Evolutionary conservation across 2,888 invertebrate genomes (phyloP).

Genomic region (Arctia plantaginis): DNA sequence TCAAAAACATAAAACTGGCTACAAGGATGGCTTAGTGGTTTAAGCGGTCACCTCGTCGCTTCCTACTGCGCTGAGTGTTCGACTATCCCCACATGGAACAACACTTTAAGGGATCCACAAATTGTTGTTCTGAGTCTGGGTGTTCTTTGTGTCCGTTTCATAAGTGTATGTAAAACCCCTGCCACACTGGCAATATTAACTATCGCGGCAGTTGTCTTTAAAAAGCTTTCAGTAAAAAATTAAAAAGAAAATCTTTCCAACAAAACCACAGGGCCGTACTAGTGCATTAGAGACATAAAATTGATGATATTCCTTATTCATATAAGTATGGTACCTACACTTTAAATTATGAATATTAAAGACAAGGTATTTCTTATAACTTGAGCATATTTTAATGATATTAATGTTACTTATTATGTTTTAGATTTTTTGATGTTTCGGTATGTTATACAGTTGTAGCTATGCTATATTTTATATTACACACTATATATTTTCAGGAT

Average conservation of each 20-base stretch:
- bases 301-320: slow-evolving; percentile 56
- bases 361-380: slow-evolving; percentile 56
- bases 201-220: too few species aligned
- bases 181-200: too few species aligned
- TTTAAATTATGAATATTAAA: slow-evolving; percentile 77
- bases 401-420: slow-evolving; percentile 58
- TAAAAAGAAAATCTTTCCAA: background rate
- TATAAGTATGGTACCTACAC: slow-evolving; percentile 37
- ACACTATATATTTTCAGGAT: too few species aligned
- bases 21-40: too few species aligned
- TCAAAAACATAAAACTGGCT: too few species aligned
- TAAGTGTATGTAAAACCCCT: too few species aligned
- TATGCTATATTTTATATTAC: slow-evolving; percentile 9
- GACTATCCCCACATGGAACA: too few species aligned
- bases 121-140: too few species aligned
- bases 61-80: too few species aligned
- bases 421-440: slow-evolving; percentile 52
- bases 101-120: too few species aligned
- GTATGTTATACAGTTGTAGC: background rate
- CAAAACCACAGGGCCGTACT: slow-evolving; percentile 12
- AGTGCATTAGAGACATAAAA: slow-evolving; percentile 37
- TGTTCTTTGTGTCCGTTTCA: too few species aligned
- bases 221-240: background rate
- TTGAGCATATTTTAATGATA: slow-evolving; percentile 69
- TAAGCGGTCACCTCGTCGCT: too few species aligned